Conservation (phyloP, 2,113 vertebrate species). For the Telmatochromis brachygnathus region DNA sequence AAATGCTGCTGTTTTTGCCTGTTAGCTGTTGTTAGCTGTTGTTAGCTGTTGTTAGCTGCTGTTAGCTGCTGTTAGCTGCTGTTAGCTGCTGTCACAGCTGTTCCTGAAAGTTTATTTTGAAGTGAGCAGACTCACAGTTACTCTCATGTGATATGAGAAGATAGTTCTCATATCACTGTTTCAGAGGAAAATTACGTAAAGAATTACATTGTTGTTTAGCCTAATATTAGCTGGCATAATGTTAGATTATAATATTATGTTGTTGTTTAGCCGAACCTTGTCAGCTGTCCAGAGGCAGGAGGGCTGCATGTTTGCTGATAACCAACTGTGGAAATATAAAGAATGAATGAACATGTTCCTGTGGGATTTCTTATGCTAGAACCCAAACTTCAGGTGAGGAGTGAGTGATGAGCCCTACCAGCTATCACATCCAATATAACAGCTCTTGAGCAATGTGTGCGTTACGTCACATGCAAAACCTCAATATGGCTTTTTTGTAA, state of each 20-base stretch:
- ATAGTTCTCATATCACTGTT: not conserved
- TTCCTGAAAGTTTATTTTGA: not conserved
- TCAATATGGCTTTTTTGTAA: not conserved
- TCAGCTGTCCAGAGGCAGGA: not conserved
- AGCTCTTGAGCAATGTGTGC: accelerated
- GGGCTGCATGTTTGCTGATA: not conserved
- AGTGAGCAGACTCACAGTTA: not conserved
- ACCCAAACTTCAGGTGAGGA: not conserved
- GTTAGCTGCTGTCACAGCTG: not conserved
- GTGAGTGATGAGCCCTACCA: not conserved
- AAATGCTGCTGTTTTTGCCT: not conserved
- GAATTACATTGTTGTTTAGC: too few species aligned
- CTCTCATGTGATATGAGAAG: not conserved
- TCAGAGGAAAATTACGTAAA: not conserved
- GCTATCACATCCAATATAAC: not conserved
- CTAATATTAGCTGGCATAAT: not conserved
- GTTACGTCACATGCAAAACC: not conserved
- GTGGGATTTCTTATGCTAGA: not conserved
- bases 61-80: not conserved
- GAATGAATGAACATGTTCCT: not conserved
- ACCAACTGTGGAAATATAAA: not conserved
- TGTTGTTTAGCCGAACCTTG: not conserved
- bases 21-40: not conserved
- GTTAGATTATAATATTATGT: not conserved
- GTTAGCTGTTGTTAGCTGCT: accelerated